Evolutionary conservation across 2,888 invertebrate genomes (phyloP).

Genomic region (Drosophila limbata): DNA sequence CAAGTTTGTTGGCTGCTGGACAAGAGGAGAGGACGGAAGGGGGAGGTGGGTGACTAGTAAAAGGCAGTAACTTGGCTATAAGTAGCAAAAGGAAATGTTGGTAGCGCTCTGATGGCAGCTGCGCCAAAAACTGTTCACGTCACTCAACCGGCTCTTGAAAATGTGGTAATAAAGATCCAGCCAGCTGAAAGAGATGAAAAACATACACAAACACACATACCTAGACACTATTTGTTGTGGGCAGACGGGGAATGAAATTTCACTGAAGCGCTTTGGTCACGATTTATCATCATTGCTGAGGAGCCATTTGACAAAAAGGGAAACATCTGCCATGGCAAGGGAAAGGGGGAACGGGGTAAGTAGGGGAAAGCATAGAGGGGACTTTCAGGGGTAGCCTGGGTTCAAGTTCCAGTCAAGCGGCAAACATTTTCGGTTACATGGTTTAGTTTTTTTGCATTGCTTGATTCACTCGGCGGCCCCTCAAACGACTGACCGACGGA

Average conservation of each 20-base stretch:
- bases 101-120: constrained; percentile 51
- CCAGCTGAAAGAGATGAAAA: constrained; percentile 33
- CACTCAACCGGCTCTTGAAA: constrained; percentile 58
- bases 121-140: constrained; percentile 64
- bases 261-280: constrained; percentile 68
- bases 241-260: constrained; percentile 58
- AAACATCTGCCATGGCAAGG: constrained; percentile 55
- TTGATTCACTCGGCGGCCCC: constrained; percentile 33
- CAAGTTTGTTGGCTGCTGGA: constrained; percentile 46
- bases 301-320: constrained; percentile 70
- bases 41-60: constrained; percentile 18
- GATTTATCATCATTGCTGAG: constrained; percentile 72
- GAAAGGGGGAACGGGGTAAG: not conserved
- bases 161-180: constrained; percentile 63
- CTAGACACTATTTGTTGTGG: constrained; percentile 39
- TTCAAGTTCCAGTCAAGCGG: constrained; percentile 60
- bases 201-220: constrained; percentile 2
- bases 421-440: constrained; percentile 47
- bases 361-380: not conserved
- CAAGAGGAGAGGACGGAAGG: constrained; percentile 4
- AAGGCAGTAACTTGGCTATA: constrained; percentile 56
- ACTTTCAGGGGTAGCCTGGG: constrained; percentile 20
- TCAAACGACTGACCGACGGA: constrained; percentile 36
- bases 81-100: constrained; percentile 49
- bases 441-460: constrained; percentile 12